phyloP scores from a whole-genome alignment of 92 coral and sea anemone species.

The Phenganax stokvisi region DNA sequence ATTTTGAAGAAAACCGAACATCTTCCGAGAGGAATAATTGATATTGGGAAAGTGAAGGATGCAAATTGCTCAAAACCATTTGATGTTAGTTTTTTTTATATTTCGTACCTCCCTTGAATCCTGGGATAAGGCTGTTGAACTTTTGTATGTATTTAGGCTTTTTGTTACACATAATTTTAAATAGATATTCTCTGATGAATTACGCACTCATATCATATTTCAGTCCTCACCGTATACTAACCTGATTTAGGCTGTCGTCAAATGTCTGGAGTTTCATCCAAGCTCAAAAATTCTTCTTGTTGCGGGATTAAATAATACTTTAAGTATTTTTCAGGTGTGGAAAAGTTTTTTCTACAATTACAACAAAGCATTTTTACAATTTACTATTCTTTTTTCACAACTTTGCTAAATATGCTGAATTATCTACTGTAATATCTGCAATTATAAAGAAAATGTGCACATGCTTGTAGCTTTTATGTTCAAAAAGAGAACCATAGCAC shows the following conservation, averaged over 20 bases:
- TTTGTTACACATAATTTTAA: too few relatives aligned
- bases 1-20: conserved; percentile 54
- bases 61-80: conserved; percentile 78
- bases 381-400: neutral
- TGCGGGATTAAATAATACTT: conserved; percentile 81
- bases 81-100: conserved; percentile 52
- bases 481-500: too few relatives aligned
- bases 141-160: too few relatives aligned
- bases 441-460: too few relatives aligned
- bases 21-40: conserved; percentile 72
- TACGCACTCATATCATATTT: neutral
- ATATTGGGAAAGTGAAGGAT: conserved; percentile 69
- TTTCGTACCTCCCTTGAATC: neutral
- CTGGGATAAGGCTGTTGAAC: too few relatives aligned
- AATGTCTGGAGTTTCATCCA: conserved; percentile 87
- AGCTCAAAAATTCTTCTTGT: conserved; percentile 86
- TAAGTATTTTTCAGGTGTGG: conserved; percentile 84
- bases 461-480: too few relatives aligned
- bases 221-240: neutral
- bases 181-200: too few relatives aligned
- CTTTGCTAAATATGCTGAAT: too few relatives aligned
- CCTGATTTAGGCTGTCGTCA: conserved; percentile 57
- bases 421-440: too few relatives aligned
- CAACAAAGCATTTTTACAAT: neutral
- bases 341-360: neutral